These are phyloP conservation scores for Elgaria multicarinata DNA, from an alignment of 2,113 vertebrate genomes.

Conservation along the genomic window DNA sequence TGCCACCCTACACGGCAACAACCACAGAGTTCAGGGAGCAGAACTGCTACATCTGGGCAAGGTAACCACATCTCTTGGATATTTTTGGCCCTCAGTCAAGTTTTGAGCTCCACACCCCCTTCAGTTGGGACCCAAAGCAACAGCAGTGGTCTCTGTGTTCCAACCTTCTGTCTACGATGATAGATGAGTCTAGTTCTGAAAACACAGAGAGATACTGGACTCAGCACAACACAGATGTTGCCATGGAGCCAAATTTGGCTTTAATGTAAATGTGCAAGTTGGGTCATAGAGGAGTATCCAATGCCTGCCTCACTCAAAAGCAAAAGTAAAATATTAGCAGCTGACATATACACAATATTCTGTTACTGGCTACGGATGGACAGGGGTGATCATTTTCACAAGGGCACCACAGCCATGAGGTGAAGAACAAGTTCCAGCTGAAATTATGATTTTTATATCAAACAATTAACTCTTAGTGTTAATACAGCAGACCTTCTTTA, in stretches of 20 bases:
- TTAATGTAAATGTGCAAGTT: constrained; percentile 68
- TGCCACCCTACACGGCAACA: constrained; percentile 44
- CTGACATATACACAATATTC: constrained; percentile 68
- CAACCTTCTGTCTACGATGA: constrained; percentile 75
- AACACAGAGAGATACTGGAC: constrained; percentile 65
- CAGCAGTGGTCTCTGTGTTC: constrained; percentile 64
- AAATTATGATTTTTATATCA: constrained; percentile 38
- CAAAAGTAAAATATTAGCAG: constrained; percentile 72
- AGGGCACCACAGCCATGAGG: constrained; percentile 33
- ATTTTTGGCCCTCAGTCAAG: constrained; percentile 46
- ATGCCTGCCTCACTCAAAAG: constrained; percentile 66
- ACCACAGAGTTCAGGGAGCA: constrained; percentile 17
- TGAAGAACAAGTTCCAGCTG: constrained; percentile 44
- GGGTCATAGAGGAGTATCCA: constrained; percentile 66
- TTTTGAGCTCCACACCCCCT: constrained; percentile 31
- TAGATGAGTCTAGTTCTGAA: constrained; percentile 71
- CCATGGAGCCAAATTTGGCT: constrained; percentile 72
- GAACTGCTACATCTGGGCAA: constrained; percentile 15
- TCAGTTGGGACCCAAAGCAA: constrained; percentile 52
- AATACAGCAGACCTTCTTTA: background rate
- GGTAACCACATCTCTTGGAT: constrained; percentile 22
- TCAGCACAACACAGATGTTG: constrained; percentile 77
- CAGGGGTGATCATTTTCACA: constrained; percentile 54
- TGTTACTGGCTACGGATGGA: constrained; percentile 61
- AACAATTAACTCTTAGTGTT: background rate